Evolutionary conservation across 1,140 invertebrate genomes (phyloP).

Genomic region (Pachypsylla venusta): DNA sequence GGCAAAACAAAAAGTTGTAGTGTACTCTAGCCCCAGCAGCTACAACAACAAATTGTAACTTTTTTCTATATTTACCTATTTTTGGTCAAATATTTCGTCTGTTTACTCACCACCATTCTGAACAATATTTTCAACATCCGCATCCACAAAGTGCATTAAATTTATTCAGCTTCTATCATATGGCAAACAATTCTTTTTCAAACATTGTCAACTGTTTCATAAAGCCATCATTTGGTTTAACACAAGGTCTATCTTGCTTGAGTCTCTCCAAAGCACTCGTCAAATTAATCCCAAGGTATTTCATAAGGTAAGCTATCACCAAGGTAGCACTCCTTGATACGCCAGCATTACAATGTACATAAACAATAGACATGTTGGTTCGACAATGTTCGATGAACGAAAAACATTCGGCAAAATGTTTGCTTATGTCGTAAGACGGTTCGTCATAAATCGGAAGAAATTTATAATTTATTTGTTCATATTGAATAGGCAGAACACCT

Average conservation of each 20-base stretch:
- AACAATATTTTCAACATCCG: no score
- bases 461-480: conserved; percentile 34
- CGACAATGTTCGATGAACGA: conserved; percentile 38
- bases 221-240: conserved; percentile 69
- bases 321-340: conserved; percentile 72
- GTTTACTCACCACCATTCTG: no score
- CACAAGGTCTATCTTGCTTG: conserved; percentile 44
- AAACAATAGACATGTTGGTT: conserved; percentile 41
- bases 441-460: conserved; percentile 50
- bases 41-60: no score
- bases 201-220: conserved; percentile 41
- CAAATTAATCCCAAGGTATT: conserved; percentile 41
- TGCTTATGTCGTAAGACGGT: conserved; percentile 44
- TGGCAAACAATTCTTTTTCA: conserved; percentile 12
- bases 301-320: conserved; percentile 70
- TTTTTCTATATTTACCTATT: no score
- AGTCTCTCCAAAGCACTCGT: conserved; percentile 53
- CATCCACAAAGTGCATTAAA: no score
- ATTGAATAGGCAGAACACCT: conserved; percentile 22
- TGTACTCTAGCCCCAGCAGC: no score
- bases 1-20: no score
- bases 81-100: no score
- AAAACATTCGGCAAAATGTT: conserved; percentile 36
- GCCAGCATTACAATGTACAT: conserved; percentile 86
- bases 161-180: neutral